Conservation (phyloP, 2,888 invertebrate genomes). For the Plagodis pulveraria region DNA sequence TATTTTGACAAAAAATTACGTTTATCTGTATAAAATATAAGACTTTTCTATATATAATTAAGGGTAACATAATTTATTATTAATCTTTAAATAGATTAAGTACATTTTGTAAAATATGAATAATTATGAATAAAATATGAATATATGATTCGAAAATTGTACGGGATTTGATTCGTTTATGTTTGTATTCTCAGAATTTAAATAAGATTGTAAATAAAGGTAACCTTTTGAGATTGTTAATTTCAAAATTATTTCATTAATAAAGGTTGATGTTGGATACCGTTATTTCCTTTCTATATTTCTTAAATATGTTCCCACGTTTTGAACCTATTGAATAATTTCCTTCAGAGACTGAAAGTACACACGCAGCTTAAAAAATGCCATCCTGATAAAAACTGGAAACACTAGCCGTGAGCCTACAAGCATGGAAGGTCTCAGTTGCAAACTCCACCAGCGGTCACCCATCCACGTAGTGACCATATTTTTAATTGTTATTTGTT, state of each 20-base stretch:
- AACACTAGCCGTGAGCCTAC: no score
- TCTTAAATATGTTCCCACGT: no score
- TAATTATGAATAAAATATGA: constrained; percentile 13
- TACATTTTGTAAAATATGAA: constrained; percentile 22
- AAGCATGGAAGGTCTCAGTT: no score
- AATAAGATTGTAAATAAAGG: constrained; percentile 44
- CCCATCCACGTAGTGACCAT: no score
- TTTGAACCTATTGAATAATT: no score
- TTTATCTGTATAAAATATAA: neutral
- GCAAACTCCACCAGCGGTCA: no score
- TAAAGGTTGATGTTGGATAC: constrained; percentile 68
- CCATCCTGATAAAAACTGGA: no score
- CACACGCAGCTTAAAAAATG: no score
- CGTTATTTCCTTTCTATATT: constrained; percentile 32
- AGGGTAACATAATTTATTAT: constrained; percentile 3
- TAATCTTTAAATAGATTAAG: constrained; percentile 15
- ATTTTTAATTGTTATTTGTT: no score
- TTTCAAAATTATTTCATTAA: constrained; percentile 59
- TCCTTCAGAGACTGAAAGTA: no score
- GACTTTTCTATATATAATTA: constrained; percentile 8
- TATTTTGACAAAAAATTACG: no score
- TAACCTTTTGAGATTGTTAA: constrained; percentile 58
- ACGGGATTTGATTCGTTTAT: constrained; percentile 8
- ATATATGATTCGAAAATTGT: constrained; percentile 14
- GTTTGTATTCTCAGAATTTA: constrained; percentile 18